Conservation (phyloP, 2,113 vertebrate genomes). For the Pedionomus torquatus region DNA sequence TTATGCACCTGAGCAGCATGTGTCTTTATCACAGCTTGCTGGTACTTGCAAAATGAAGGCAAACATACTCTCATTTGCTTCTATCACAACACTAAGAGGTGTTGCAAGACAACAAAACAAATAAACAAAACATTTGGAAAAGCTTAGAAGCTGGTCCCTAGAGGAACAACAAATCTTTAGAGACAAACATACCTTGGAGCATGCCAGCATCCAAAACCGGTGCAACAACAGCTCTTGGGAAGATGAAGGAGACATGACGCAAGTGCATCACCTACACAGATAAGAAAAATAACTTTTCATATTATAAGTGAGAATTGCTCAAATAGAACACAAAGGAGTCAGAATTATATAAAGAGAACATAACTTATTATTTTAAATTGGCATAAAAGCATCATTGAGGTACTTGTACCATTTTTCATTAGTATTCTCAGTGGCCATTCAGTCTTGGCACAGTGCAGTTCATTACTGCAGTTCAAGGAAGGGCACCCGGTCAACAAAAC, state of each 20-base stretch:
- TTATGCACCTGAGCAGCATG: background rate
- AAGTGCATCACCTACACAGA: background rate
- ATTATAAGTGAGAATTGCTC: background rate
- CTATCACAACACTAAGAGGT: background rate
- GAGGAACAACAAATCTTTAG: background rate
- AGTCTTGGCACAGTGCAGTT: background rate
- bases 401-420: background rate
- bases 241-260: background rate
- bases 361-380: background rate
- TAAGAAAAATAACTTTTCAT: background rate
- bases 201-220: background rate
- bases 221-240: background rate
- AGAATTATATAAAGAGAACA: background rate
- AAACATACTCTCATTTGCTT: background rate
- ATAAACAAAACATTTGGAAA: background rate
- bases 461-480: background rate
- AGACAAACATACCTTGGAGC: background rate
- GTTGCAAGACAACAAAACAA: conserved; percentile 19
- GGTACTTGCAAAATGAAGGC: background rate
- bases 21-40: background rate
- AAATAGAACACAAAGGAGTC: background rate
- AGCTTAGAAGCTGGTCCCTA: background rate
- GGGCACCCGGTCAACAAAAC: background rate
- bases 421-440: background rate
- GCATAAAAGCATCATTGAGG: background rate